These are phyloP conservation scores for Amiota mariae DNA, from an alignment of 2,888 invertebrate genomes.

Conservation along the genomic window DNA sequence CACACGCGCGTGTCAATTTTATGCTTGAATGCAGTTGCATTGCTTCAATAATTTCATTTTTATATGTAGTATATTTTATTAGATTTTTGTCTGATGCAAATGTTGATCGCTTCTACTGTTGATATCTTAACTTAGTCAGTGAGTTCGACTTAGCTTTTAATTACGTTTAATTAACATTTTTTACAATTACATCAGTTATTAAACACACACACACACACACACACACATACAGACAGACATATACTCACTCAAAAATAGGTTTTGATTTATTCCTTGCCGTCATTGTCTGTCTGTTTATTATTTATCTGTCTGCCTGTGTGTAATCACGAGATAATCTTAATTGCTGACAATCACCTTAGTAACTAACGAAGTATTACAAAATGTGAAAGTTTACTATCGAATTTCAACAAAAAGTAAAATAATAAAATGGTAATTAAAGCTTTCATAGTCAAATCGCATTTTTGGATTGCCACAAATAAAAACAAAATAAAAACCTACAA, in stretches of 20 bases:
- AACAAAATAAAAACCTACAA: slow-evolving; percentile 15
- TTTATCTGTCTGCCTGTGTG: slow-evolving; percentile 32
- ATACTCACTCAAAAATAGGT: slow-evolving; percentile 40
- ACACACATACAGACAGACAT: no score
- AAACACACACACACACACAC: slow-evolving; percentile 39
- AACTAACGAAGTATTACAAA: slow-evolving; percentile 28
- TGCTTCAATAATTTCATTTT: background rate
- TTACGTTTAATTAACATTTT: slow-evolving; percentile 57
- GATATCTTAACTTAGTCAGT: slow-evolving; percentile 27
- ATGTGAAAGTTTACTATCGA: slow-evolving; percentile 48
- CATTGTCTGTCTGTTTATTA: background rate
- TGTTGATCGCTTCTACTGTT: slow-evolving; percentile 18
- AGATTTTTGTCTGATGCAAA: background rate
- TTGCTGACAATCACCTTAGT: slow-evolving; percentile 44
- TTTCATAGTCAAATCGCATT: background rate
- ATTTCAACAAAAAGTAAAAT: background rate
- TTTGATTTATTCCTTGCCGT: slow-evolving; percentile 21
- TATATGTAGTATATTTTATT: no score
- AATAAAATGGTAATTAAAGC: slow-evolving; percentile 6
- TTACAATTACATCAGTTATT: slow-evolving; percentile 58
- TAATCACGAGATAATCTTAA: slow-evolving; percentile 45
- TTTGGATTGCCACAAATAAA: background rate
- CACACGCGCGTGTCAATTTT: no score
- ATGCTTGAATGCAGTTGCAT: background rate
- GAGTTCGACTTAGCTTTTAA: slow-evolving; percentile 57